A percentile compares a stretch with the other conserved stretches of the same genome.
phyloP scores from a whole-genome alignment of 2,888 invertebrate genomes.

The Pogonocherus hispidulus region DNA sequence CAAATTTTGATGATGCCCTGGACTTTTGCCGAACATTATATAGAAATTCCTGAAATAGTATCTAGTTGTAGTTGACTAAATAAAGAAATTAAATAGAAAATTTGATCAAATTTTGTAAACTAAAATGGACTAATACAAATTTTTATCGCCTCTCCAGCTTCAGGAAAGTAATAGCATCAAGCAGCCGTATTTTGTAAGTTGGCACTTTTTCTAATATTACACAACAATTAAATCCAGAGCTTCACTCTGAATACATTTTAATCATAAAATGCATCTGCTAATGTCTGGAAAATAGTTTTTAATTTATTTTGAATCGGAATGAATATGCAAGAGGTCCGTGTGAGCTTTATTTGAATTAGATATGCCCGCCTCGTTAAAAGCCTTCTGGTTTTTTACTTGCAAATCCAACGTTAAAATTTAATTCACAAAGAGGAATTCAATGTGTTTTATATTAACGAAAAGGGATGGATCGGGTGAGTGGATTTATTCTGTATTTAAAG shows the following conservation, averaged over 20 bases:
- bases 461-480: too few relatives aligned
- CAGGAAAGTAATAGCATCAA: too few relatives aligned
- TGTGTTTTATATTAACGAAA: not conserved
- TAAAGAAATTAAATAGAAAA: too few relatives aligned
- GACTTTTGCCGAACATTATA: too few relatives aligned
- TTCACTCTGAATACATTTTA: not conserved
- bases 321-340: constrained; percentile 23
- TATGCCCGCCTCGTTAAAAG: constrained; percentile 24
- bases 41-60: too few relatives aligned
- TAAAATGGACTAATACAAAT: too few relatives aligned
- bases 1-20: too few relatives aligned
- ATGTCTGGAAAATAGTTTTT: constrained; percentile 24
- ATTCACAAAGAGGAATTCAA: constrained; percentile 8
- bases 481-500: too few relatives aligned
- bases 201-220: not conserved
- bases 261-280: not conserved
- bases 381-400: constrained; percentile 29
- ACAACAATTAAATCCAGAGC: not conserved
- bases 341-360: constrained; percentile 26
- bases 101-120: too few relatives aligned
- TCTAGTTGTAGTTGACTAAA: too few relatives aligned
- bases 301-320: constrained; percentile 23
- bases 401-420: constrained; percentile 18
- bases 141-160: too few relatives aligned
- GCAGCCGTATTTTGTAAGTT: too few relatives aligned